Conservation (phyloP, 1,140 invertebrate species). For the Anthonomus grandis region DNA sequence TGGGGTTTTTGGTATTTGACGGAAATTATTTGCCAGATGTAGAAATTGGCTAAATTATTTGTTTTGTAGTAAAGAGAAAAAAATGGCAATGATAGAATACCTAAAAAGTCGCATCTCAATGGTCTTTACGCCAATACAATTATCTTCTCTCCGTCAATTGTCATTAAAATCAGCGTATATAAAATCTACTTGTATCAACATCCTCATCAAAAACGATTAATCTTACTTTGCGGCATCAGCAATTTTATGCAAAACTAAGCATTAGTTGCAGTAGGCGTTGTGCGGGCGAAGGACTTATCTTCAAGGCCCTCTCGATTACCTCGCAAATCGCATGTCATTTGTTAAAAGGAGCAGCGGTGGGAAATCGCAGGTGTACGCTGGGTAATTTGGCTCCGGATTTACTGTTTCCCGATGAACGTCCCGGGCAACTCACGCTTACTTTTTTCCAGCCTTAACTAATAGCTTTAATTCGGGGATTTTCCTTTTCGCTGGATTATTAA, state of each 20-base stretch:
- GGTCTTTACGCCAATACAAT: no score
- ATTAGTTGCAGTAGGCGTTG: constrained; percentile 34
- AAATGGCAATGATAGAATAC: no score
- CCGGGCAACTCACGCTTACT: constrained; percentile 28
- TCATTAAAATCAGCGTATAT: no score
- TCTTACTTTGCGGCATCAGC: constrained; percentile 42
- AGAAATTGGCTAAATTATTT: no score
- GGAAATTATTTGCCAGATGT: no score
- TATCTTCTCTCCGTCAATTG: no score
- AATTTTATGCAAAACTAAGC: constrained; percentile 46
- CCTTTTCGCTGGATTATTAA: constrained; percentile 20
- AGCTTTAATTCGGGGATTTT: constrained; percentile 19
- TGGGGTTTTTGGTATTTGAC: no score
- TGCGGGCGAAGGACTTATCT: constrained; percentile 46
- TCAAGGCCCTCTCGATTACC: constrained; percentile 45
- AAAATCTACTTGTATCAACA: no score
- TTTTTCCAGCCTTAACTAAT: constrained; percentile 24
- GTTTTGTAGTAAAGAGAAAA: no score
- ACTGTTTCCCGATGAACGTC: constrained; percentile 32
- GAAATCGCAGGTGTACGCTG: constrained; percentile 41
- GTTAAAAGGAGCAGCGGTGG: constrained; percentile 40
- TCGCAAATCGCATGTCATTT: constrained; percentile 47
- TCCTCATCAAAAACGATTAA: no score
- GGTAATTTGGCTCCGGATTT: constrained; percentile 46
- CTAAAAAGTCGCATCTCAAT: no score